These are phyloP conservation scores for Thoracochromis brauschi DNA, from an alignment of 2,113 vertebrate species.

Conservation along the genomic window DNA sequence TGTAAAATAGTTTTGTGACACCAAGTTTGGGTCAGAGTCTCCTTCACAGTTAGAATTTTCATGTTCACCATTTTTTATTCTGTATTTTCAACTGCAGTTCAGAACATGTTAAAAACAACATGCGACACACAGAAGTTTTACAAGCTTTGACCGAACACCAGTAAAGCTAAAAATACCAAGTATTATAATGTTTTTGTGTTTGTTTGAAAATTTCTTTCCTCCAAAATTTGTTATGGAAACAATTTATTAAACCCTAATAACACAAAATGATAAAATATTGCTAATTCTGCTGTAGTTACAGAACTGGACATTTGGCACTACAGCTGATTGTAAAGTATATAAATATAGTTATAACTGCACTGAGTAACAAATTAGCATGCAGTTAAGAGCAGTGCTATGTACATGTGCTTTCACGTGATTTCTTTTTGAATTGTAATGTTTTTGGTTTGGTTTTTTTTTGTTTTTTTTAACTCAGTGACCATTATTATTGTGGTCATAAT, in stretches of 20 bases:
- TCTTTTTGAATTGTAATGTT: neutral
- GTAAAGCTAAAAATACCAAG: neutral
- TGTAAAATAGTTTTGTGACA: neutral
- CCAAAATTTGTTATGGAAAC: neutral
- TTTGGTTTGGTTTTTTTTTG: fast-evolving
- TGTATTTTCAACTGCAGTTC: neutral
- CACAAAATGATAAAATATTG: neutral
- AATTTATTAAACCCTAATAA: neutral
- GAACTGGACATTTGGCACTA: neutral
- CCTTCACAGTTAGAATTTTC: neutral
- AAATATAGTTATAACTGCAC: neutral
- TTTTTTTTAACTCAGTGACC: neutral
- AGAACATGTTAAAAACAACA: neutral
- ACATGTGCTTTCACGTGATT: neutral
- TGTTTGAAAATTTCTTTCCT: neutral
- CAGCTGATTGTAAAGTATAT: neutral
- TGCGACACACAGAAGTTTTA: neutral
- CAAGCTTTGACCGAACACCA: neutral
- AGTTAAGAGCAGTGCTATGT: neutral
- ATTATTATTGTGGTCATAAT: neutral
- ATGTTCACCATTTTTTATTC: neutral
- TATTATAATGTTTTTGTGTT: neutral
- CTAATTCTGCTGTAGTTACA: neutral
- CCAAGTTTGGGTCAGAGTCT: neutral
- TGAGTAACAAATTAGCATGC: neutral